Conservation (phyloP, 2,797 vertebrate genomes). For the Syndactyla subalaris region DNA sequence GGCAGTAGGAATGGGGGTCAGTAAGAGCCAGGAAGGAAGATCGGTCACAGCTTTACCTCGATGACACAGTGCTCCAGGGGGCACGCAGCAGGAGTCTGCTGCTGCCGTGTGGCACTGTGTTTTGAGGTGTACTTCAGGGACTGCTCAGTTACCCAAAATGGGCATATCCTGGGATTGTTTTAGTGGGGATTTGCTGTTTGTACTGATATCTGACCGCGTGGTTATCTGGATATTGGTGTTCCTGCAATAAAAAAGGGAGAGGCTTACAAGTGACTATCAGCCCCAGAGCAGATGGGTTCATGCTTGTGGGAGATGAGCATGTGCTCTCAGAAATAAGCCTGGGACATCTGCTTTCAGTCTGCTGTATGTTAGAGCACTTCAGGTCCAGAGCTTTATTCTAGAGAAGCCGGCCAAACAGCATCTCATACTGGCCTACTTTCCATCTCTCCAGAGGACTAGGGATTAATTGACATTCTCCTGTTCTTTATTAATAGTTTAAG, state of each 20-base stretch:
- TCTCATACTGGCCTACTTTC: constrained; percentile 2
- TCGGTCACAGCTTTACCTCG: fast-evolving
- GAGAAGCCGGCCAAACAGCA: background rate
- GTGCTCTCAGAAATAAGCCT: background rate
- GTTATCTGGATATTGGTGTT: background rate
- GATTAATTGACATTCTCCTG: background rate
- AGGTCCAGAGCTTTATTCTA: background rate
- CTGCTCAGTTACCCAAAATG: background rate
- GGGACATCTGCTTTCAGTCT: background rate
- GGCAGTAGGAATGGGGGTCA: background rate
- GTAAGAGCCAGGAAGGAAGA: background rate
- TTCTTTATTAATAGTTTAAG: background rate
- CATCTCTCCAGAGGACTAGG: background rate
- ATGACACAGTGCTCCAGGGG: background rate
- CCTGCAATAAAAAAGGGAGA: background rate
- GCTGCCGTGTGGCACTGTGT: fast-evolving
- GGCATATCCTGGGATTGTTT: background rate
- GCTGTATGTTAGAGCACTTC: background rate
- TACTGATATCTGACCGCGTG: fast-evolving
- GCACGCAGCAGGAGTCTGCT: background rate
- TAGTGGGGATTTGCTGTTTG: background rate
- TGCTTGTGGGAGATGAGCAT: background rate
- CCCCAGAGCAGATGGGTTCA: background rate
- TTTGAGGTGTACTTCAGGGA: background rate
- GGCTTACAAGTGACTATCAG: background rate